Evolutionary conservation across 53 echinoderm and acorn worm genomes (phyloP), one percentile per base, ranked within the genome.

Genomic region (Holothuria scabra): DNA sequence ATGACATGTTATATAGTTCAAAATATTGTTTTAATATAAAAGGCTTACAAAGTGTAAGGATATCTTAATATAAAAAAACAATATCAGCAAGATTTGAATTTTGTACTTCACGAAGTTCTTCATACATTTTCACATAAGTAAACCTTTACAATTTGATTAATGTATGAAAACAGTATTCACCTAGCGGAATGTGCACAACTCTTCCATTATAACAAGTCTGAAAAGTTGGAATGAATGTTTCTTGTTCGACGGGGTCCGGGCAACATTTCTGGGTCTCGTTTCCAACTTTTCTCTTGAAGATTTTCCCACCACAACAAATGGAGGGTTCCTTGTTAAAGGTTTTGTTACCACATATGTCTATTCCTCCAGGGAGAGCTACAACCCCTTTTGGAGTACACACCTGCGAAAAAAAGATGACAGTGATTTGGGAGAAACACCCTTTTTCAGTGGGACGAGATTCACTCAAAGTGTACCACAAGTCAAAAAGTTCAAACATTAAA

Each of bases 371-470:
- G 32, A 29, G 25, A 0, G 67, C 67, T 22, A 31, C 31, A 9
- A 67, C 67, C 10, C 67, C 67, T 26, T 11, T 31, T 16, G 67
- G 20, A 18, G 67, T 67, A 26, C 67, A 67, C 20, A 67, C 67
- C 67, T 67, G 30, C 30, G 21, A 28, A 20, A 32, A 67, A 35
- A 67, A 3, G 34, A 8, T 25, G 14, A 16, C 12, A 28, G 30
- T 20, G 21, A 13, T 62, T 21, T 41, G 7, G 41, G 2, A 6
- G 41, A 41, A 5, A 4, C 41, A 8, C 10, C 10, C 41, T n/a
- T 6, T 41, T 41, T 41, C n/a, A n/a, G n/a, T n/a, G n/a, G n/a
- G n/a, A n/a, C n/a, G n/a, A n/a, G n/a, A n/a, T n/a, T n/a, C n/a
- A n/a, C n/a, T n/a, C n/a, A n/a, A n/a, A n/a, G n/a, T n/a, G n/a